A percentile compares a stretch with the other conserved stretches of the same genome.
Evolutionary conservation across 1,140 invertebrate genomes (phyloP).

Genomic region (Cataglyphis hispanica): DNA sequence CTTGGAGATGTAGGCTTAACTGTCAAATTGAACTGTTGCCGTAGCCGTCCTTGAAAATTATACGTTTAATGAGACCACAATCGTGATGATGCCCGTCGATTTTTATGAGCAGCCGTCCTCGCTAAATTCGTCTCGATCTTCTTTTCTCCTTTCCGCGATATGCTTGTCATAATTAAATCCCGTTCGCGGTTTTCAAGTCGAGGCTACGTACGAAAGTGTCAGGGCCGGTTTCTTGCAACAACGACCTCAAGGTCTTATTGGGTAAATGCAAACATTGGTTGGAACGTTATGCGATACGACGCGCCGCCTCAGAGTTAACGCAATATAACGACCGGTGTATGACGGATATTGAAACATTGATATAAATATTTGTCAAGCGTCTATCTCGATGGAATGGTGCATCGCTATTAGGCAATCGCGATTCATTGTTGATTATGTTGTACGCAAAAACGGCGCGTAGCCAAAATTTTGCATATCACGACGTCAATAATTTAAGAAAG

Average conservation of each 20-base stretch:
- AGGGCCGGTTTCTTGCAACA: conserved; percentile 72
- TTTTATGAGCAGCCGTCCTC: neutral
- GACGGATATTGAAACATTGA: conserved; percentile 17
- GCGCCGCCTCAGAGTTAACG: conserved; percentile 23
- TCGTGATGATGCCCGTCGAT: conserved; percentile 2
- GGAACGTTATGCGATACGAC: neutral
- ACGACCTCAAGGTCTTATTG: conserved; percentile 68
- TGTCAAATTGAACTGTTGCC: neutral
- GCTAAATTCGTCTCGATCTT: neutral
- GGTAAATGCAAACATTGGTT: conserved; percentile 60
- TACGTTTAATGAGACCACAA: neutral
- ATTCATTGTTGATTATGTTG: neutral
- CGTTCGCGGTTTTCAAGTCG: conserved; percentile 30
- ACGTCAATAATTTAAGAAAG: neutral
- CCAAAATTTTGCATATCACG: neutral
- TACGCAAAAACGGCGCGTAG: neutral
- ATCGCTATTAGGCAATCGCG: neutral
- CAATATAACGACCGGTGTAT: neutral
- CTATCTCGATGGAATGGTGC: neutral
- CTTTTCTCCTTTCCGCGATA: neutral
- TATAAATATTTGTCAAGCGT: conserved; percentile 32
- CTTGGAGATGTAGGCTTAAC: neutral
- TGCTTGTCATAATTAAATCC: conserved; percentile 17
- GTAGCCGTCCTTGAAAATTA: neutral
- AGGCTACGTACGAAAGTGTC: conserved; percentile 62